Evolutionary conservation across 92 coral and sea anemone species (phyloP).

Genomic region (Epizoanthus stellaris): DNA sequence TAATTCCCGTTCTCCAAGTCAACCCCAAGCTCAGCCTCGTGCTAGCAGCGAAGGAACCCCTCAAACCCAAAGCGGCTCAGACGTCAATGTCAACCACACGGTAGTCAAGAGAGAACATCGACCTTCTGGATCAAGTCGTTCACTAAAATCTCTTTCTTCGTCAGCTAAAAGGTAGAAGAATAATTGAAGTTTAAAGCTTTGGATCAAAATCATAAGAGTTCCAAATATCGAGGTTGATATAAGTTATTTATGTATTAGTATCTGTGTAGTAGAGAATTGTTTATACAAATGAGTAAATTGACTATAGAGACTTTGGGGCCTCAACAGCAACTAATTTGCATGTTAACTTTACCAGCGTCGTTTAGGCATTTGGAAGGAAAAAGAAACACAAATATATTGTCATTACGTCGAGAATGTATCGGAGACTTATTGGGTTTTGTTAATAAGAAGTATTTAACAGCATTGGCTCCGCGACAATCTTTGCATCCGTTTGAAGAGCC

Average conservation of each 20-base stretch:
- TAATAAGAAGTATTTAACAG: background rate
- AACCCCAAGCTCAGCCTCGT: conserved; percentile 19
- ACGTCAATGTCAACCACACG: conserved; percentile 36
- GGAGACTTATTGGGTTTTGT: conserved; percentile 17
- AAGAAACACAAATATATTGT: conserved; percentile 6
- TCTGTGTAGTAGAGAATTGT: conserved; percentile 50
- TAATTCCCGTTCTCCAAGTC: conserved; percentile 25
- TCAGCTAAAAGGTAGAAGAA: conserved; percentile 64
- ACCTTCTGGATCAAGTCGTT: conserved; percentile 36
- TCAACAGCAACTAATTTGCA: conserved; percentile 86
- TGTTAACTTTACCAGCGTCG: conserved; percentile 88
- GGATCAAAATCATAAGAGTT: background rate
- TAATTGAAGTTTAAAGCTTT: background rate
- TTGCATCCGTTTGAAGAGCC: conserved; percentile 30
- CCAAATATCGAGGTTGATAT: conserved; percentile 13
- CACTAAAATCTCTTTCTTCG: conserved; percentile 52
- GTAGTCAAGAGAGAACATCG: conserved; percentile 46
- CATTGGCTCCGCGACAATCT: conserved; percentile 10
- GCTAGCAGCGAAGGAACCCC: conserved; percentile 7
- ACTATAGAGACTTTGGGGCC: conserved; percentile 36
- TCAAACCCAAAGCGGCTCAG: conserved; percentile 13
- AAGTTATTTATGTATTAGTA: conserved; percentile 37
- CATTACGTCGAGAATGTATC: conserved; percentile 5
- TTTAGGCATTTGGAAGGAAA: conserved; percentile 21
- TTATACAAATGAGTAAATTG: conserved; percentile 52